These are phyloP conservation scores for Ia io DNA, from an alignment of 2,113 vertebrate genomes.

Conservation along the genomic window DNA sequence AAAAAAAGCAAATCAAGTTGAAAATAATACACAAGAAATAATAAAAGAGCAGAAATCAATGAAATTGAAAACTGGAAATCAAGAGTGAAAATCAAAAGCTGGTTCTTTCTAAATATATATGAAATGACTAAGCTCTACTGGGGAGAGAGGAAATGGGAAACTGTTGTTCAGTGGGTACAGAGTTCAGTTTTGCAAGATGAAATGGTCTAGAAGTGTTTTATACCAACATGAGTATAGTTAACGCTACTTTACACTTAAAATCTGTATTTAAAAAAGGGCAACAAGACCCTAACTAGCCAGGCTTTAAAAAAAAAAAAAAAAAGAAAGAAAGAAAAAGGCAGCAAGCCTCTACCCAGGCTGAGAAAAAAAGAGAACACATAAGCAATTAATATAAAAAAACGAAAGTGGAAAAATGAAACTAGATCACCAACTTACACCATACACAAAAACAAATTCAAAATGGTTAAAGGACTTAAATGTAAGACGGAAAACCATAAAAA, in stretches of 20 bases:
- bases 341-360: neutral
- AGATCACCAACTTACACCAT: too few species aligned
- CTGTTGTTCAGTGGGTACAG: neutral
- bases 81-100: neutral
- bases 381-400: neutral
- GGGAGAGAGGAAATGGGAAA: neutral
- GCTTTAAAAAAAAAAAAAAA: neutral
- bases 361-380: neutral
- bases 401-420: too few species aligned
- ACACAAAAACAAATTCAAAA: too few species aligned
- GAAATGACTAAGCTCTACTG: neutral
- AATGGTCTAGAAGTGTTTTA: neutral
- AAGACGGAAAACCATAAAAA: too few species aligned
- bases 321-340: neutral
- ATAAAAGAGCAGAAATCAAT: constrained; percentile 2
- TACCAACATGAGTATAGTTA: neutral
- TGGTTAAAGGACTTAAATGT: too few species aligned
- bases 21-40: constrained; percentile 1
- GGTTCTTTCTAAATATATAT: neutral
- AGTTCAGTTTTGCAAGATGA: neutral
- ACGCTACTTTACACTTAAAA: neutral
- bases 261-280: neutral
- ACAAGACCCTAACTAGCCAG: neutral
- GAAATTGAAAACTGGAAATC: constrained; percentile 2
- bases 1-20: neutral